phyloP scores from a whole-genome alignment of 2,113 vertebrate genomes.

The Ceyx melanurus region DNA sequence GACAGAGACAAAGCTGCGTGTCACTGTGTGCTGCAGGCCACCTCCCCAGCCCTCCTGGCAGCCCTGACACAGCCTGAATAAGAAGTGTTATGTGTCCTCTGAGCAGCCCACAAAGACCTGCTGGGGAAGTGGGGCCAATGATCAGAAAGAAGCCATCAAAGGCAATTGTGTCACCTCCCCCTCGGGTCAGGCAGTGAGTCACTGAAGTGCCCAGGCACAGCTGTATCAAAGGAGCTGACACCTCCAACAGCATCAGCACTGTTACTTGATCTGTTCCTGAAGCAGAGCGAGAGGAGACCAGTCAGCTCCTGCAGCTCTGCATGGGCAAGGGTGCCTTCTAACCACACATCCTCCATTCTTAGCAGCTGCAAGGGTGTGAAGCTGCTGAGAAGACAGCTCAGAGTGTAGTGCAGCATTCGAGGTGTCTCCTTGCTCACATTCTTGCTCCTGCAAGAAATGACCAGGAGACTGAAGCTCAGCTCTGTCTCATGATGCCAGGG shows the following conservation, averaged over 20 bases:
- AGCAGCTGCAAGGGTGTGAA: fast-evolving
- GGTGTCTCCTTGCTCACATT: background rate
- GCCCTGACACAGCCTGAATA: slow-evolving; percentile 27
- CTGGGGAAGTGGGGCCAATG: background rate
- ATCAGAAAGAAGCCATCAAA: slow-evolving; percentile 57
- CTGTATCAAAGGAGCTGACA: slow-evolving; percentile 49
- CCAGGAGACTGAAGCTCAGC: background rate
- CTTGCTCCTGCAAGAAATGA: background rate
- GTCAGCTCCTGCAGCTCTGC: background rate
- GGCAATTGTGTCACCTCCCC: background rate
- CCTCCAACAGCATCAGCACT: background rate
- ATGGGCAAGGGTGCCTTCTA: background rate
- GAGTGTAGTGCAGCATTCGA: background rate
- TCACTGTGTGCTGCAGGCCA: slow-evolving; percentile 28
- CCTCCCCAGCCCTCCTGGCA: slow-evolving; percentile 48
- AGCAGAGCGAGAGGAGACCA: background rate
- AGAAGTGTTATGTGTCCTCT: slow-evolving; percentile 38
- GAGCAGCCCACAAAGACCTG: slow-evolving; percentile 22
- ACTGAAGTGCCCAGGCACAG: slow-evolving; percentile 4
- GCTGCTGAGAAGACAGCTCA: background rate
- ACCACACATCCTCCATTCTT: background rate
- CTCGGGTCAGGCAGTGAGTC: slow-evolving; percentile 12
- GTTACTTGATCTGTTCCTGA: background rate
- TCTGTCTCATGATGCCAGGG: background rate
- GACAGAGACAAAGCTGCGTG: slow-evolving; percentile 57